phyloP scores from a whole-genome alignment of 2,797 vertebrate species.

The Lithobates pipiens region DNA sequence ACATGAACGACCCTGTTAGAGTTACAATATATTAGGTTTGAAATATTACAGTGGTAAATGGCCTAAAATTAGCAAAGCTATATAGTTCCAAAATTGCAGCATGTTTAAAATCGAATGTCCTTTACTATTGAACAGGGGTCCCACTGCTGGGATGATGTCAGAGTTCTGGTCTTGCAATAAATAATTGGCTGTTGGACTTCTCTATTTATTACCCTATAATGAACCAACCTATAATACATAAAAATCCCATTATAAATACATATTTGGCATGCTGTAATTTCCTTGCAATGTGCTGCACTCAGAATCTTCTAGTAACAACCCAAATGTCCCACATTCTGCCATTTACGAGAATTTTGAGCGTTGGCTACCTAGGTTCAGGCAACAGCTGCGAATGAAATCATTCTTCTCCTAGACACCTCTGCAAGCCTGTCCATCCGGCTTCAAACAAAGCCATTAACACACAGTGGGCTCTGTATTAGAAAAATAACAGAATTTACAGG shows the following conservation, averaged over 20 bases:
- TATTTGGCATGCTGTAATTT: conserved; percentile 27
- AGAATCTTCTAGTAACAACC: conserved; percentile 16
- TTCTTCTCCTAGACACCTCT: conserved; percentile 15
- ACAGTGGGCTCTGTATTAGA: conserved; percentile 30
- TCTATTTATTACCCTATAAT: conserved; percentile 42
- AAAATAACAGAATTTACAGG: conserved; percentile 9
- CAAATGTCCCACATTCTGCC: conserved; percentile 16
- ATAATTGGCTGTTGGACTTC: conserved; percentile 29
- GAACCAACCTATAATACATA: conserved; percentile 33
- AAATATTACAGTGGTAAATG: conserved; percentile 15
- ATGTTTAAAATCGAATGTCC: conserved; percentile 23
- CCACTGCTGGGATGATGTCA: conserved; percentile 43
- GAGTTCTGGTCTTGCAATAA: conserved; percentile 20
- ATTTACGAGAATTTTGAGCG: conserved; percentile 25
- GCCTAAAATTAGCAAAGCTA: conserved; percentile 30
- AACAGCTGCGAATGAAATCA: conserved; percentile 51
- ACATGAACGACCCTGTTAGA: too few species aligned
- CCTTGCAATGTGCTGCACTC: conserved; percentile 16
- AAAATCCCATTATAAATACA: conserved; percentile 49
- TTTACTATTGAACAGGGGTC: conserved; percentile 15
- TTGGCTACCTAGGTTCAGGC: conserved; percentile 18
- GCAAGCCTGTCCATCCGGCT: conserved; percentile 19
- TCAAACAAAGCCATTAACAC: conserved; percentile 45
- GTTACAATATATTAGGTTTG: neutral
- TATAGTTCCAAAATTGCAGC: conserved; percentile 13